Evolutionary conservation across 2,113 vertebrate species (phyloP).

Genomic region (Hirundichthys speculiger): DNA sequence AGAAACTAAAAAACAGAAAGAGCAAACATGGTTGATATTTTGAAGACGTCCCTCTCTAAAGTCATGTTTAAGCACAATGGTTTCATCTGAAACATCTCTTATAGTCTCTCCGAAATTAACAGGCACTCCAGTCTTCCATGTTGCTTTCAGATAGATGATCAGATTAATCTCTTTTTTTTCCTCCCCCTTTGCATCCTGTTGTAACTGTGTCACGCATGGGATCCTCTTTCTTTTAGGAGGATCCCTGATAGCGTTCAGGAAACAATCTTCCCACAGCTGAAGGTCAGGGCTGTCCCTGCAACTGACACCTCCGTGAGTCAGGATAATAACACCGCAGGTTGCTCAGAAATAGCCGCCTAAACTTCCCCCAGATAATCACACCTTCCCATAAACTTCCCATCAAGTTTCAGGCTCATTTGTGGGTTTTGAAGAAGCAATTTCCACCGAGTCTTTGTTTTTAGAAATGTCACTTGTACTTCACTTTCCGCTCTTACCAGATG

Average conservation of each 20-base stretch:
- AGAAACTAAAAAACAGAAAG: no score
- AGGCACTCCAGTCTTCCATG: no score
- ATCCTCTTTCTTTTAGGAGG: conserved; percentile 17
- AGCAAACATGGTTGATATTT: no score
- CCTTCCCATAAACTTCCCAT: not conserved
- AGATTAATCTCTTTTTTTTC: not conserved
- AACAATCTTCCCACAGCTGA: conserved; percentile 23
- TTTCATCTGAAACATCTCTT: not conserved
- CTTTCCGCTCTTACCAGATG: conserved; percentile 4
- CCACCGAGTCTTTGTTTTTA: not conserved
- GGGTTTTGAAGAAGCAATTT: not conserved
- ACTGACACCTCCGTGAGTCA: not conserved
- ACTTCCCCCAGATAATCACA: not conserved
- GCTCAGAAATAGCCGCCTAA: conserved; percentile 2
- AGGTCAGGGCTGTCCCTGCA: conserved; percentile 38
- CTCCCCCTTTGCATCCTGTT: conserved; percentile 4
- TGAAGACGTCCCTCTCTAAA: no score
- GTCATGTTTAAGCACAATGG: no score
- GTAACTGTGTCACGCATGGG: not conserved
- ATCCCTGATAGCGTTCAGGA: conserved; percentile 31
- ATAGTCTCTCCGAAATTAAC: no score
- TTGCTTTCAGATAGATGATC: no score
- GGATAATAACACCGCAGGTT: not conserved
- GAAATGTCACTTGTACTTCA: not conserved
- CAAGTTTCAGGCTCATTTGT: not conserved